A percentile compares a stretch with the other conserved stretches of the same genome.
phyloP scores from a whole-genome alignment of 1,140 invertebrate genomes.

The Belonocnema kinseyi region DNA sequence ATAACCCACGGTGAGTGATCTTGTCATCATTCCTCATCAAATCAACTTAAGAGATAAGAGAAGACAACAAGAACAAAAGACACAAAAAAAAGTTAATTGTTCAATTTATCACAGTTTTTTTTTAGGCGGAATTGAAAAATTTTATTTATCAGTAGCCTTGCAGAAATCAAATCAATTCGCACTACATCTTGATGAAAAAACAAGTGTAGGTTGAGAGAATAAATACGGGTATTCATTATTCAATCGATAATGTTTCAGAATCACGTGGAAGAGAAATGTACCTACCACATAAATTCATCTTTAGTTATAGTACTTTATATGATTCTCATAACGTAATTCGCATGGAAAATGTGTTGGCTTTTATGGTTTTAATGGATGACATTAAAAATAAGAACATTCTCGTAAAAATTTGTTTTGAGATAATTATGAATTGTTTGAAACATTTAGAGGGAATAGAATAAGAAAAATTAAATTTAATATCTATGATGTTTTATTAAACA shows the following conservation, averaged over 20 bases:
- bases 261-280: constrained; percentile 26
- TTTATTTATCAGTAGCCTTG: background rate
- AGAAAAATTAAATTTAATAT: no score
- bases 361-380: background rate
- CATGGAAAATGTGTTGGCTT: constrained; percentile 7
- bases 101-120: no score
- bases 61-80: background rate
- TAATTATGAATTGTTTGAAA: no score
- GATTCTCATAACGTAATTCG: constrained; percentile 15
- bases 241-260: constrained; percentile 11
- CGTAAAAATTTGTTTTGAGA: background rate
- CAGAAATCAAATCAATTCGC: constrained; percentile 6
- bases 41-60: no score
- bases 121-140: no score
- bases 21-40: background rate
- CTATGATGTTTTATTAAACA: no score
- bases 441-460: no score
- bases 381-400: background rate
- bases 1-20: constrained; percentile 17
- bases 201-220: constrained; percentile 5
- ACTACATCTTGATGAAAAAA: background rate
- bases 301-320: background rate
- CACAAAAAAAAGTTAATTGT: background rate
- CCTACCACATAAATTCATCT: background rate
- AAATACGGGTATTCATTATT: constrained; percentile 15